Base-by-base conservation (phyloP, 92 coral and sea anemone genomes). In the Porites cylindrica region DNA sequence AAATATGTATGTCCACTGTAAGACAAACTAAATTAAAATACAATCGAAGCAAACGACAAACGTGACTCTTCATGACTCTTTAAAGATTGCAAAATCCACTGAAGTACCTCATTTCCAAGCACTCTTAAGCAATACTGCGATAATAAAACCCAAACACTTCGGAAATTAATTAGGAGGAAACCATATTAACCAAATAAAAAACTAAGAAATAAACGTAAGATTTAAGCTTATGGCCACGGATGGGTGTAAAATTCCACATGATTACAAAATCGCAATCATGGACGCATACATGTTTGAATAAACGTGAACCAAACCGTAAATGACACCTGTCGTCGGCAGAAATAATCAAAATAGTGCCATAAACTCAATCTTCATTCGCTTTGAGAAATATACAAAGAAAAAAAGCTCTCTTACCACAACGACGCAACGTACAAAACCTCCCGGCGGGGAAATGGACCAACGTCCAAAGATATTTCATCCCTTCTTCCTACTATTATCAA, bases 381-480 rank as follows among this genome's bases (percentile, higher is more conserved):
- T 14, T 56, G 13, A 56, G 20, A 13, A 23, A 71, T 50, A 38
- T 18, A 43, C 18, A 24, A n/a, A 6, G 10, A 23, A 10, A 26
- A 17, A 64, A 75, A 75, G 64, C 67, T 19, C 43, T 56, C 86
- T 82, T 20, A 82, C 86, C 86, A 70, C 71, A 82, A 70, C 78
- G 71, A 58, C 63, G 78, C 78, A 43, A 38, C 56, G 75, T 47
- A 13, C 47, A 43, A 50, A 18, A 52, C 86, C 77, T 18, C 69
- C 69, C 19, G 24, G 17, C 19, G 24, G 17, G 58, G 24, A 82
- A 29, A 51, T 43, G 14, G 78, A 26, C 64, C 11, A 70, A 59
- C 59, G 20, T 7, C 86, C 86, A 71, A 23, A 16, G 59, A 51
- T 66, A 51, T 67, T 70, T 47, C 78, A 82, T 82, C 78, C 78